These are phyloP conservation scores for Xyrichtys novacula DNA, from an alignment of 2,797 vertebrate genomes.

Conservation along the genomic window DNA sequence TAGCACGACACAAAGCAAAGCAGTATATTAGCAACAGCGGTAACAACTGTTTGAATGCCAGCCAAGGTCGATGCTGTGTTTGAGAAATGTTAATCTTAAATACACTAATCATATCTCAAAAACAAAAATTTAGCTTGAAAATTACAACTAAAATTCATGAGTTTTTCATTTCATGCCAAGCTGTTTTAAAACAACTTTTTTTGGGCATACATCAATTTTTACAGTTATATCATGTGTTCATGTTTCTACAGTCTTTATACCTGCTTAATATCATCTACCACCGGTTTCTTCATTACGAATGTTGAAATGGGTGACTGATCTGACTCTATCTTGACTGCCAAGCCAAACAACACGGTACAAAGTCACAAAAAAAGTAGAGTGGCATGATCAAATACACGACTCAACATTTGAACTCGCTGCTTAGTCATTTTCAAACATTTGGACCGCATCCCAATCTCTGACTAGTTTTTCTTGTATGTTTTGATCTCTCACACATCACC, in stretches of 20 bases:
- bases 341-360: constrained; percentile 37
- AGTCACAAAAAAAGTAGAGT: constrained; percentile 26
- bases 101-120: background rate
- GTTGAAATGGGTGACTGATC: constrained; percentile 4
- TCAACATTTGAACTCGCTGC: background rate
- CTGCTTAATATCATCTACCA: background rate
- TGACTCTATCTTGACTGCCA: constrained; percentile 1
- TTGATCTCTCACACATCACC: background rate
- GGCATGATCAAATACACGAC: constrained; percentile 7
- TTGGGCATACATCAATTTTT: too few relatives aligned
- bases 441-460: background rate
- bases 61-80: background rate
- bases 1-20: constrained; percentile 2
- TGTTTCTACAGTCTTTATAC: too few relatives aligned
- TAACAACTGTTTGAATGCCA: constrained; percentile 18
- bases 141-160: too few relatives aligned
- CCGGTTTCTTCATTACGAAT: background rate
- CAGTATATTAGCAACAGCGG: background rate
- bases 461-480: background rate
- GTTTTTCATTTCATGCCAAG: background rate
- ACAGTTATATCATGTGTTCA: too few relatives aligned
- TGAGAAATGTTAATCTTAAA: background rate
- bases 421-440: background rate
- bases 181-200: too few relatives aligned
- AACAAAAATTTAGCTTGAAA: background rate